Percentiles rank a stretch among this genome's conserved stretches.
Conservation (phyloP, 2,113 vertebrate species). For the Dryoscopus gambensis region DNA sequence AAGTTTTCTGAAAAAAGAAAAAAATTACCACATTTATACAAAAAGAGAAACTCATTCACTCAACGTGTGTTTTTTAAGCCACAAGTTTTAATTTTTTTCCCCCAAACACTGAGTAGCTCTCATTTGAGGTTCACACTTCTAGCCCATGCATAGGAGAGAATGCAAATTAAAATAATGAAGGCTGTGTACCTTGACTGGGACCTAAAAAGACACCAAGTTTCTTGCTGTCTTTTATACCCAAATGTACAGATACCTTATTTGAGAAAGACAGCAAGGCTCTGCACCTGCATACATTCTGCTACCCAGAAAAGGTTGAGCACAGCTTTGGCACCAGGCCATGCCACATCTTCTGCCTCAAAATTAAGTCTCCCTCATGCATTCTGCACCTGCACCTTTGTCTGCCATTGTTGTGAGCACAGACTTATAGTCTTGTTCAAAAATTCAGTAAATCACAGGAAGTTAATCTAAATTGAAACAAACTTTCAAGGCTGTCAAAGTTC, state of each 20-base stretch:
- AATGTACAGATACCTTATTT: not conserved
- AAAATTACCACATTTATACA: not conserved
- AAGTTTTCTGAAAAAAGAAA: not conserved
- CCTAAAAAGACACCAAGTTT: not conserved
- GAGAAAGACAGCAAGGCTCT: not conserved
- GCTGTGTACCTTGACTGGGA: not conserved
- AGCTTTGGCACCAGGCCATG: not conserved
- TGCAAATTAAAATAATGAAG: not conserved
- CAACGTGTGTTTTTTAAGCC: not conserved
- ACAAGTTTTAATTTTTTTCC: not conserved
- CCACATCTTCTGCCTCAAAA: not conserved
- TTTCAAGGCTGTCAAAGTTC: not conserved
- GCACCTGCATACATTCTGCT: fast-evolving
- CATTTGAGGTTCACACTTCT: not conserved
- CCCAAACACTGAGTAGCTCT: not conserved
- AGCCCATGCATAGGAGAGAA: not conserved
- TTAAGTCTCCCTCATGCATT: not conserved
- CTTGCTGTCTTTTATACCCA: not conserved
- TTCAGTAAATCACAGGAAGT: not conserved
- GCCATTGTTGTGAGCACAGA: not conserved
- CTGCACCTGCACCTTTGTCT: not conserved
- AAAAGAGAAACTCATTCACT: not conserved
- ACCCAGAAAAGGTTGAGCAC: not conserved
- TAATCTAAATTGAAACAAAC: not conserved
- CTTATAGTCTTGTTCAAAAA: not conserved